Percentiles rank a stretch among this genome's conserved stretches.
phyloP scores from a whole-genome alignment of 2,888 invertebrate genomes.

The Seladonia tumulorum region DNA sequence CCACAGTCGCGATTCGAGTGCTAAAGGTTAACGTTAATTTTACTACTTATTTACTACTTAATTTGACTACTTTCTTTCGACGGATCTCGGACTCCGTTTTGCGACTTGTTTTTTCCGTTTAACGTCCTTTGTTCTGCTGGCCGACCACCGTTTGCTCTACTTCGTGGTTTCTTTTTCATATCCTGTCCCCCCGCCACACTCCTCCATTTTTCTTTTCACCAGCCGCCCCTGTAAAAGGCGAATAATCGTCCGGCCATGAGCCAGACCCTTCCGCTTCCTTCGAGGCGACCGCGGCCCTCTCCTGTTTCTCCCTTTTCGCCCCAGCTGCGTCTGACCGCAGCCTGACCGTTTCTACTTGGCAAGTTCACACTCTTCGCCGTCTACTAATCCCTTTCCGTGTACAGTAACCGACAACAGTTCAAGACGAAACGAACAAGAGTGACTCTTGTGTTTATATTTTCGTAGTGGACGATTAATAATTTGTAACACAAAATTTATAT shows the following conservation, averaged over 20 bases:
- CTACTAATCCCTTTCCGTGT: neutral
- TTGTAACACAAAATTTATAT: neutral
- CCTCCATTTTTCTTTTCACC: neutral
- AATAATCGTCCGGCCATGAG: constrained; percentile 77
- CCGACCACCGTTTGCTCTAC: constrained; percentile 53
- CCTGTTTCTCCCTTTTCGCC: constrained; percentile 27
- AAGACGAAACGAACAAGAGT: neutral
- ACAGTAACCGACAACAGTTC: neutral
- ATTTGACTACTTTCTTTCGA: neutral
- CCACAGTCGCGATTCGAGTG: too few relatives aligned
- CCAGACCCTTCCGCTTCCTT: constrained; percentile 75
- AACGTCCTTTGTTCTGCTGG: constrained; percentile 63
- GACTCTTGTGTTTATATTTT: neutral
- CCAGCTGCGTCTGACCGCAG: constrained; percentile 64
- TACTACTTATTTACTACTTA: too few relatives aligned
- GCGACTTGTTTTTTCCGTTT: constrained; percentile 39
- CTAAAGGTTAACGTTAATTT: too few relatives aligned
- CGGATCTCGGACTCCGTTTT: neutral
- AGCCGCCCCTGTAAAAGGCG: constrained; percentile 75
- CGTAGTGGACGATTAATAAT: neutral
- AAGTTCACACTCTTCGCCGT: constrained; percentile 22
- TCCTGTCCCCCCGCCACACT: constrained; percentile 63
- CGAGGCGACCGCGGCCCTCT: constrained; percentile 71
- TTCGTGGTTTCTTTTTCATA: constrained; percentile 54
- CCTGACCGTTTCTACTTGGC: constrained; percentile 65